Conservation (phyloP, 2,113 vertebrate genomes). For the Choloepus hoffmanni region DNA sequence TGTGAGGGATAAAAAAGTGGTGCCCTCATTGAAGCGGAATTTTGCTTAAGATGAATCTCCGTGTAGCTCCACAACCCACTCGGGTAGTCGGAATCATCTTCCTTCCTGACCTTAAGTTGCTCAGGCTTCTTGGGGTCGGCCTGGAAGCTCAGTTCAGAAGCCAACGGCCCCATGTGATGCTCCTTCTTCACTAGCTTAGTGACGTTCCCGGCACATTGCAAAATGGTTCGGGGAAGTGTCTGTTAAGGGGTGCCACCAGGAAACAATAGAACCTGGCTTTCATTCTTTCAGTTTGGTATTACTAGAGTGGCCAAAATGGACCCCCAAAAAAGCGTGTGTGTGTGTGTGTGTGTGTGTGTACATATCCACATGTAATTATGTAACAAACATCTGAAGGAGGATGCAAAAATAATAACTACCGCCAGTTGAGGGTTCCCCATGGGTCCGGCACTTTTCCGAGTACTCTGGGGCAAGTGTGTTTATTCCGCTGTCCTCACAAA, state of each 20-base stretch:
- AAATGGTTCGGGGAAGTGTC: background rate
- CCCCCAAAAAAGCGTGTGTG: no score
- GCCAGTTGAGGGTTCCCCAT: background rate
- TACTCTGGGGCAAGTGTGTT: background rate
- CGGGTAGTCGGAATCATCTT: accelerated
- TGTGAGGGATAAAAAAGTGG: slow-evolving; percentile 21
- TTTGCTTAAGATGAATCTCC: slow-evolving; percentile 45
- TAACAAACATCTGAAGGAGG: background rate
- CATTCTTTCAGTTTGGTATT: background rate
- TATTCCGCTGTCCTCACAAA: no score
- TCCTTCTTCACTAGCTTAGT: background rate
- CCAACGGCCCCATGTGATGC: accelerated
- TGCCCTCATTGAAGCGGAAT: slow-evolving; percentile 41
- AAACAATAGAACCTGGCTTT: accelerated
- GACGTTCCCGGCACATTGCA: background rate
- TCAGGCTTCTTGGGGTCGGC: accelerated
- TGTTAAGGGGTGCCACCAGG: accelerated
- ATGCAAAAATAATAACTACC: background rate
- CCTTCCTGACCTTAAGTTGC: background rate
- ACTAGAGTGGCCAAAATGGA: background rate
- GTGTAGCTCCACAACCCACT: background rate
- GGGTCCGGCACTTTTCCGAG: background rate
- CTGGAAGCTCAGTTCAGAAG: background rate
- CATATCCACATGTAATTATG: background rate
- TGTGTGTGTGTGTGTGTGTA: no score